A percentile compares a stretch with the other conserved stretches of the same genome.
Conservation (phyloP, 2,888 invertebrate genomes). For the Strigamia maritima region DNA sequence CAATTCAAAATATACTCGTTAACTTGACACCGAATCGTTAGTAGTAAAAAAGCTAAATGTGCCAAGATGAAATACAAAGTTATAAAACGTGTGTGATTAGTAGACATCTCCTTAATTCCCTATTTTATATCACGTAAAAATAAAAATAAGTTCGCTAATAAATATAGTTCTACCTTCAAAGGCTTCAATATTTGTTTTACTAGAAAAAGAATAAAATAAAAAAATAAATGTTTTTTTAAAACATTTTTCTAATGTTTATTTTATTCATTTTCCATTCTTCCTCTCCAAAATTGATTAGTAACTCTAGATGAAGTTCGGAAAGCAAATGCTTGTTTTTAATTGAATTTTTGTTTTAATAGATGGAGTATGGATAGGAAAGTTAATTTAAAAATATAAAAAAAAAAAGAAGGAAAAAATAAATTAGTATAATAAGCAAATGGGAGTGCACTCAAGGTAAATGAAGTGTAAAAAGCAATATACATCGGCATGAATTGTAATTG, state of each 20-base stretch:
- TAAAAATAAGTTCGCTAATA: not conserved
- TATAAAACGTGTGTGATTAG: not conserved
- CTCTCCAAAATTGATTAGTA: not conserved
- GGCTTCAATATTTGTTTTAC: too few relatives aligned
- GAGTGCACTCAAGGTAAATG: not conserved
- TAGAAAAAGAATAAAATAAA: too few relatives aligned
- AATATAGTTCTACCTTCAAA: not conserved
- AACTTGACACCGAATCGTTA: constrained; percentile 20
- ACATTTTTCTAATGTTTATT: not conserved
- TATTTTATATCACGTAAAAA: not conserved
- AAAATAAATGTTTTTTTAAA: not conserved
- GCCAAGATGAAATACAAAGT: constrained; percentile 13
- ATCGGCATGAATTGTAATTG: not conserved
- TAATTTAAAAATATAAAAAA: not conserved
- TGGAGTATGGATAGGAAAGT: too few relatives aligned
- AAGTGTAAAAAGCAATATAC: not conserved
- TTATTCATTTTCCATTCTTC: not conserved
- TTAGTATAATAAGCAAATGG: not conserved
- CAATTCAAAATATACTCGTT: constrained; percentile 34
- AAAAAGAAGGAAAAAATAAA: not conserved
- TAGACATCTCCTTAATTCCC: not conserved
- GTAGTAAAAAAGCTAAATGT: constrained; percentile 12
- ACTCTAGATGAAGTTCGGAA: not conserved
- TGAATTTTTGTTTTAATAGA: not conserved
- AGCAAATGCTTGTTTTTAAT: not conserved